phyloP scores from a whole-genome alignment of 2,888 invertebrate species.

The Drosophila picticornis region DNA sequence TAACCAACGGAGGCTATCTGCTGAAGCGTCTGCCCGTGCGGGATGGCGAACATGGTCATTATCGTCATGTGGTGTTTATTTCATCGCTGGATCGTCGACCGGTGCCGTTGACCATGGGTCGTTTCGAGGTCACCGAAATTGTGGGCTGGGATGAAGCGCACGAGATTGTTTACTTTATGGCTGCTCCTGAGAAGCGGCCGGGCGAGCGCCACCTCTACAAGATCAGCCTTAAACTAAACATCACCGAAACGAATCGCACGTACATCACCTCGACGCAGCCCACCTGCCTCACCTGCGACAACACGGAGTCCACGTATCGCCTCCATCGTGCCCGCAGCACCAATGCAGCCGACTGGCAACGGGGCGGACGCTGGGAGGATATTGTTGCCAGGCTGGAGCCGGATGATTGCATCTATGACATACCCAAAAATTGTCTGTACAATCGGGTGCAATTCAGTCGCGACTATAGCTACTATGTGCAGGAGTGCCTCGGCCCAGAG shows the following conservation, averaged over 20 bases:
- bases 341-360: slow-evolving; percentile 55
- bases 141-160: slow-evolving; percentile 92
- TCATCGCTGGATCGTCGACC: slow-evolving; percentile 84
- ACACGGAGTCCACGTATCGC: slow-evolving; percentile 82
- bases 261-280: slow-evolving; percentile 85
- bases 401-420: slow-evolving; percentile 79
- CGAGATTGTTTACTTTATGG: slow-evolving; percentile 92
- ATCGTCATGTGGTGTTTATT: slow-evolving; percentile 86
- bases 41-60: slow-evolving; percentile 88
- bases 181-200: slow-evolving; percentile 91
- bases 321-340: slow-evolving; percentile 66
- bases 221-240: slow-evolving; percentile 86
- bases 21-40: slow-evolving; percentile 87
- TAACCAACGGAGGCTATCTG: slow-evolving; percentile 83
- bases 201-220: slow-evolving; percentile 93
- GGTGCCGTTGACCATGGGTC: slow-evolving; percentile 89
- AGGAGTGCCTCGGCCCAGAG: slow-evolving; percentile 93
- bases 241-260: slow-evolving; percentile 84
- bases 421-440: slow-evolving; percentile 88
- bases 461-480: slow-evolving; percentile 88
- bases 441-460: slow-evolving; percentile 89
- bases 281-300: slow-evolving; percentile 85
- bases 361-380: slow-evolving; percentile 68
- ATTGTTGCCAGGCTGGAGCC: slow-evolving; percentile 62
- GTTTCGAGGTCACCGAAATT: slow-evolving; percentile 90